Base-by-base conservation (phyloP, 2,888 invertebrate species). In the Oxytorus armatus region DNA sequence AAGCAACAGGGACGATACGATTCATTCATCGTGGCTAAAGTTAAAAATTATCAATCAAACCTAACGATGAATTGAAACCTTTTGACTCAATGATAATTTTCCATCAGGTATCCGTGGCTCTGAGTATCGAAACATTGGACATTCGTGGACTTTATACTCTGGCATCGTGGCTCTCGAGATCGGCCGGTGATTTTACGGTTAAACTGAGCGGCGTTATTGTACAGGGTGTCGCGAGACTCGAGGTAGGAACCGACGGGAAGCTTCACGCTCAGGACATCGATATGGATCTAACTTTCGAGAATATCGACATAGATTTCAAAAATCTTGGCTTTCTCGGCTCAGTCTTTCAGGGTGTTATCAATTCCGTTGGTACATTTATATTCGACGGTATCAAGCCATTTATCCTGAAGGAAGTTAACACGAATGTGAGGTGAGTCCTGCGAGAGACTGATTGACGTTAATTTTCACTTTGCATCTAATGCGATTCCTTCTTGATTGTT, bases 341-440 rank as follows among this genome's bases (percentile, higher is more conserved):
- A 49, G 90, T 95, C 72, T 93, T 95, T 82, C 95, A 96, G 90
- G 94, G 96, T 0, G 93, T 97, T 57, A 94, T 98, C 53, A 98
- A 97, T 91, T 95, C 96, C 0, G 94, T 97, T 0, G 97, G 97
- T 0, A 94, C 94, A 11, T 94, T 97, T 81, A 94, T 98, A 8
- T 97, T 98, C 86, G 97, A 97, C 89, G 96, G 96, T 8, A 96
- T 98, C 86, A 97, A 98, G 89, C 97, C 97, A 0, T 96, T 96
- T 84, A 95, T 98, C 82, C 92, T 97, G 23, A 94, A 94, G 83
- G 95, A 96, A 92, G 96, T 96, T 0, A 96, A 97, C 87, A 94
- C 94, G 0, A 95, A 96, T 89, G 93, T 96, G 0, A 86, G 90
- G 92, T 90, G 83, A 85, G 82, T 55, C 10, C 3, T 10, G 10